Percentiles rank a stretch among this genome's conserved stretches.
Conservation (phyloP, 2,888 invertebrate species). For the Chironomus tentans region DNA sequence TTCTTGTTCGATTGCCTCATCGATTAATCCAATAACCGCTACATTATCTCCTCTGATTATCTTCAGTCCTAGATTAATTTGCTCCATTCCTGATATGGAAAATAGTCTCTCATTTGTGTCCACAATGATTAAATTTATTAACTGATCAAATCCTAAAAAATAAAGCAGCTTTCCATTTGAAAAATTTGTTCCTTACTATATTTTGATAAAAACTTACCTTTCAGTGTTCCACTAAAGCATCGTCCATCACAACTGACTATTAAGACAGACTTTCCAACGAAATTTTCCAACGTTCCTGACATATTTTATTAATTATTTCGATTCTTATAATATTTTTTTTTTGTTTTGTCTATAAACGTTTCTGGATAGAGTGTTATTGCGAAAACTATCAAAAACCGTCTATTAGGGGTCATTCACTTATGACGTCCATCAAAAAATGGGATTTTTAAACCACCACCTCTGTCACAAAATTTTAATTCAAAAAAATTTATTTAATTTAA, state of each 20-base stretch:
- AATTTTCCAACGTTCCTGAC: slow-evolving; percentile 63
- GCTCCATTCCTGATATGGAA: slow-evolving; percentile 80
- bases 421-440: too few species aligned
- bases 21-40: slow-evolving; percentile 76
- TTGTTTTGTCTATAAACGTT: too few species aligned
- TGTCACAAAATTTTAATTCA: too few species aligned
- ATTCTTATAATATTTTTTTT: too few species aligned
- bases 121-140: slow-evolving; percentile 95
- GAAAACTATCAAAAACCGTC: too few species aligned
- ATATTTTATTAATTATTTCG: not conserved
- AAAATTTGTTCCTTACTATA: too few species aligned
- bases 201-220: slow-evolving; percentile 39
- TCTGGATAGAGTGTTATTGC: too few species aligned
- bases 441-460: too few species aligned
- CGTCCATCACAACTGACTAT: slow-evolving; percentile 94
- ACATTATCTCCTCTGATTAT: slow-evolving; percentile 98
- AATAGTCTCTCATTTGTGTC: slow-evolving; percentile 99
- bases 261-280: slow-evolving; percentile 85
- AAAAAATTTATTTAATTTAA: too few species aligned
- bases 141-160: slow-evolving; percentile 84
- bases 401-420: too few species aligned
- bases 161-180: too few species aligned
- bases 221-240: slow-evolving; percentile 92
- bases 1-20: slow-evolving; percentile 73
- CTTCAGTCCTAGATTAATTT: slow-evolving; percentile 92